A percentile compares a stretch with the other conserved stretches of the same genome.
phyloP scores from a whole-genome alignment of 1,140 invertebrate genomes.

The Drosophila pectinifera region DNA sequence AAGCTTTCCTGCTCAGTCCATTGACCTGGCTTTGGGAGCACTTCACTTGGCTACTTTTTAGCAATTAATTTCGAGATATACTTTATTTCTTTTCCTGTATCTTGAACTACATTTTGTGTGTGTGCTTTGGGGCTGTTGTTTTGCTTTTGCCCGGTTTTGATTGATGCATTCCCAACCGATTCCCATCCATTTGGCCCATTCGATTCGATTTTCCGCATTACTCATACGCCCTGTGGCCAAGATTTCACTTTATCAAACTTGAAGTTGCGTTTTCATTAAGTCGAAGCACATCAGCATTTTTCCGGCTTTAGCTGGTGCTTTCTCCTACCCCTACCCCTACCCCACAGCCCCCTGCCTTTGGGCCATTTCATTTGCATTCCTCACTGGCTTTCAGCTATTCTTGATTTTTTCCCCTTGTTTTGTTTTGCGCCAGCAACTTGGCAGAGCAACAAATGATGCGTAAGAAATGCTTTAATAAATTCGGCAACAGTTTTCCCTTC shows the following conservation, averaged over 20 bases:
- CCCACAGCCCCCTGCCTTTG: constrained; percentile 10
- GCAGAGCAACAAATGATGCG: constrained; percentile 75
- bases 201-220: constrained; percentile 27
- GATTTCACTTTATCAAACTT: constrained; percentile 64
- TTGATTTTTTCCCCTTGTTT: not conserved
- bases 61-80: constrained; percentile 74
- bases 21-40: constrained; percentile 29
- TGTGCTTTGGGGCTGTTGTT: not conserved
- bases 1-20: constrained; percentile 41
- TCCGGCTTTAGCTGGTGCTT: constrained; percentile 6
- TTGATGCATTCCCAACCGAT: constrained; percentile 36
- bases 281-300: constrained; percentile 34
- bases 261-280: constrained; percentile 67
- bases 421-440: constrained; percentile 20
- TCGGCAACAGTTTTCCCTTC: constrained; percentile 25
- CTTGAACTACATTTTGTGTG: constrained; percentile 2
- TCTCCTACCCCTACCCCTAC: not conserved
- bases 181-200: constrained; percentile 15
- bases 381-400: constrained; percentile 28
- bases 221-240: constrained; percentile 19
- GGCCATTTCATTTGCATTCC: constrained; percentile 59
- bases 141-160: constrained; percentile 33
- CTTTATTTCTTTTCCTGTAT: constrained; percentile 54
- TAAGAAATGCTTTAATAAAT: constrained; percentile 81
- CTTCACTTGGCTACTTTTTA: constrained; percentile 12